Evolutionary conservation across 1,140 invertebrate genomes (phyloP).

Genomic region (Sipha flava): DNA sequence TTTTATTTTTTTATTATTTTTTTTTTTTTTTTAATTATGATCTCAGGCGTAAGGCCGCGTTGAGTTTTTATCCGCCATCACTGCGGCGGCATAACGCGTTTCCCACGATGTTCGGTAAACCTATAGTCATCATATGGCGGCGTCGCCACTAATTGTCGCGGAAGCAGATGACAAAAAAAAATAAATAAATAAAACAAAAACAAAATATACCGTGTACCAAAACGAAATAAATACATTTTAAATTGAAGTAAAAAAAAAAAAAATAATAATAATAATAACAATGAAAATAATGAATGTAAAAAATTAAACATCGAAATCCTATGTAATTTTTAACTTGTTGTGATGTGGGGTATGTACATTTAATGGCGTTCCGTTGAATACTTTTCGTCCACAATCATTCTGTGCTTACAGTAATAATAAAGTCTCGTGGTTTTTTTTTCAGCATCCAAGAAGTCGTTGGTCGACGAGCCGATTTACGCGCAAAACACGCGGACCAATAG

Average conservation of each 20-base stretch:
- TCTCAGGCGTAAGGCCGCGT: not conserved
- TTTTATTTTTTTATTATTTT: not conserved
- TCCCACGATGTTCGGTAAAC: not conserved
- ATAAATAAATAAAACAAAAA: no score
- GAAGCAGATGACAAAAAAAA: not conserved
- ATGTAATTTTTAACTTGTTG: no score
- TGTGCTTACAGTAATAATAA: not conserved
- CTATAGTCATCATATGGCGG: not conserved
- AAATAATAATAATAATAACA: no score
- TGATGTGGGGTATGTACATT: no score
- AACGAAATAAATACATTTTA: not conserved
- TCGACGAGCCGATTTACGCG: not conserved
- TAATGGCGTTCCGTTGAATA: no score
- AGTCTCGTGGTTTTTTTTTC: not conserved
- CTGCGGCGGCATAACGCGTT: not conserved
- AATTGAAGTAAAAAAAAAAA: not conserved
- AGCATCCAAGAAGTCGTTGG: not conserved
- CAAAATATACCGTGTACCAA: no score
- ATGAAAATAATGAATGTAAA: no score
- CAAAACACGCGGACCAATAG: slow-evolving; percentile 37
- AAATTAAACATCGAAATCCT: no score
- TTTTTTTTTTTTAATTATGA: no score
- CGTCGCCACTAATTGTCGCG: not conserved
- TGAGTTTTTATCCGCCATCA: not conserved
- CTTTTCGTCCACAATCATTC: no score